Evolutionary conservation across 2,113 vertebrate genomes (phyloP).

Genomic region (Eurystomus gularis): DNA sequence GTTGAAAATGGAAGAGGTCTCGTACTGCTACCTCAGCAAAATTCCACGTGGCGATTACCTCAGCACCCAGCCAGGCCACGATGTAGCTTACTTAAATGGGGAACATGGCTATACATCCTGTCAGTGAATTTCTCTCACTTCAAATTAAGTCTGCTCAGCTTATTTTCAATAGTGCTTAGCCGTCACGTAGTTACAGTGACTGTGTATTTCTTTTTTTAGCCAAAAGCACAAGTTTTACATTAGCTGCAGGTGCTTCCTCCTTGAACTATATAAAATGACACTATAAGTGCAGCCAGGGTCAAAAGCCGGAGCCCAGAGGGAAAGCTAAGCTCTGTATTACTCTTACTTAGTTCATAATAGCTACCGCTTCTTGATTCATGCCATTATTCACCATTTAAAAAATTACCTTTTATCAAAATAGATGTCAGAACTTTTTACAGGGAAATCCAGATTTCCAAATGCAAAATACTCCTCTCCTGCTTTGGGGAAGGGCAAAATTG

Average conservation of each 20-base stretch:
- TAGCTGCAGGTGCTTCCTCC: constrained; percentile 28
- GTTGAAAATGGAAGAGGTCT: neutral
- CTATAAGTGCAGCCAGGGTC: neutral
- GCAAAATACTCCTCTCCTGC: neutral
- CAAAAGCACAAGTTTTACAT: neutral
- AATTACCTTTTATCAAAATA: neutral
- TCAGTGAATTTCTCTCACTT: neutral
- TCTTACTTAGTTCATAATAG: neutral
- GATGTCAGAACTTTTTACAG: neutral
- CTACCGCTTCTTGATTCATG: neutral
- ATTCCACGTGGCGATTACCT: rapidly evolving
- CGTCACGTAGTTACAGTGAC: neutral
- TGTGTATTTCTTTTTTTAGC: neutral
- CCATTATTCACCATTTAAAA: neutral
- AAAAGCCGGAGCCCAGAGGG: neutral
- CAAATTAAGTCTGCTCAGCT: neutral
- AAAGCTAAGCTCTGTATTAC: neutral
- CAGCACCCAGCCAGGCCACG: neutral
- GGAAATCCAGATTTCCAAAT: neutral
- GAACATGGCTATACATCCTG: neutral
- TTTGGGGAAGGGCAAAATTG: neutral
- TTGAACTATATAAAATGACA: neutral
- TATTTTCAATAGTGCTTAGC: neutral
- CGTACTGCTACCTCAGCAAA: neutral
- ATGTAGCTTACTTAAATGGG: neutral